phyloP scores from a whole-genome alignment of 2,797 vertebrate genomes.

The Lycodopsis pacificus region DNA sequence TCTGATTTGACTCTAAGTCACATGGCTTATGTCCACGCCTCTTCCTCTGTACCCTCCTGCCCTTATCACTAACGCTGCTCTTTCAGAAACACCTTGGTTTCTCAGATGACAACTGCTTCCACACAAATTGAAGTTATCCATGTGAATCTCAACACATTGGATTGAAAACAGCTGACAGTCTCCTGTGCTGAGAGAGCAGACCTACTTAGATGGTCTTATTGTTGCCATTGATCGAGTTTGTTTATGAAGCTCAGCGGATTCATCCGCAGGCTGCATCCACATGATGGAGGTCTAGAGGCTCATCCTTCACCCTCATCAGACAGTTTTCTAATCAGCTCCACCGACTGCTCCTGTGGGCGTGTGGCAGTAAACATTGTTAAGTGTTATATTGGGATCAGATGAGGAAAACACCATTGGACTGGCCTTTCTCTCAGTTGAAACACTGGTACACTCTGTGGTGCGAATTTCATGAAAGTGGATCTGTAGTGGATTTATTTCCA shows the following conservation, averaged over 20 bases:
- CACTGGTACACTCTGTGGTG: neutral
- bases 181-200: constrained; percentile 5
- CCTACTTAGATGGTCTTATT: constrained; percentile 21
- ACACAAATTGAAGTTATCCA: constrained; percentile 3
- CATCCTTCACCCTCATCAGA: constrained; percentile 66
- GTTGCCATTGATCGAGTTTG: constrained; percentile 45
- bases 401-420: constrained; percentile 21
- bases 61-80: neutral
- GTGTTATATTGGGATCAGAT: constrained; percentile 31
- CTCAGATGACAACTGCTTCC: neutral
- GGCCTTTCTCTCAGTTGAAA: constrained; percentile 21
- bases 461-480: constrained; percentile 28
- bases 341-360: constrained; percentile 50
- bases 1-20: neutral
- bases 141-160: constrained; percentile 17
- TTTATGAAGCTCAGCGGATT: constrained; percentile 50
- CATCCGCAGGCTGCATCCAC: constrained; percentile 42
- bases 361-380: constrained; percentile 36
- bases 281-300: constrained; percentile 45
- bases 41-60: neutral
- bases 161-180: constrained; percentile 6
- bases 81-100: neutral
- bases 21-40: neutral
- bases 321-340: constrained; percentile 67
- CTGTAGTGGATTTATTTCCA: constrained; percentile 27